Evolutionary conservation across 2,888 invertebrate genomes (phyloP), one percentile per base, ranked within the genome.

Genomic region (Lamproptera curius): DNA sequence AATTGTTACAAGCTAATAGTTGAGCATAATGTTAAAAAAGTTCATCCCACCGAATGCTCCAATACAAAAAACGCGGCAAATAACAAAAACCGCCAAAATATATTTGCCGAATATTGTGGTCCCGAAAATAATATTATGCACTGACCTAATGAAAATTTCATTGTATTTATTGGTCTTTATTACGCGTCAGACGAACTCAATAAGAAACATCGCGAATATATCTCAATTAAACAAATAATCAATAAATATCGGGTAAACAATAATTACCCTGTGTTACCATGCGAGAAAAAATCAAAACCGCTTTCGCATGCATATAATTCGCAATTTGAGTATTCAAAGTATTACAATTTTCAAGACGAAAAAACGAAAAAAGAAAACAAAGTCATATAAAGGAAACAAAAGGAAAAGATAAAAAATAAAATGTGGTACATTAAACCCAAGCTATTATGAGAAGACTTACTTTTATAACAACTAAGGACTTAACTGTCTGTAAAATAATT

Each of bases 241-340:
- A 42, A 45, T 47, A 51, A 50, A 48, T 51, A 50, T 44, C 55
- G 71, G 76, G 76, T 65, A 67, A 67, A 54, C 45, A 50, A 42
- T 61, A 55, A 57, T 59, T 68, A 79, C 75, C 79, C 77, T 78
- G 79, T 77, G 61, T 70, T 66, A 71, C 78, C 78, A 76, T 72
- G 68, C 69, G 66, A 63, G 63, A 68, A 67, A n/a, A 31, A 62
- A 65, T 26, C 31, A 46, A 41, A 57, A 62, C n/a, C 67, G 53
- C 58, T 55, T 59, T 57, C 44, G 46, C 54, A 40, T 48, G 53
- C 52, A 44, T 67, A 60, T 60, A 66, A 63, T 64, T 61, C 59
- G 56, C 65, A 56, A 59, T 52, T 68, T 73, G 75, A 76, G 76
- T 76, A 76, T 75, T 74, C n/a, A n/a, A n/a, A 41, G 52, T 48